Evolutionary conservation across 2,113 vertebrate species (phyloP), one percentile per base, ranked within the genome.

Genomic region (Scatophagus argus): DNA sequence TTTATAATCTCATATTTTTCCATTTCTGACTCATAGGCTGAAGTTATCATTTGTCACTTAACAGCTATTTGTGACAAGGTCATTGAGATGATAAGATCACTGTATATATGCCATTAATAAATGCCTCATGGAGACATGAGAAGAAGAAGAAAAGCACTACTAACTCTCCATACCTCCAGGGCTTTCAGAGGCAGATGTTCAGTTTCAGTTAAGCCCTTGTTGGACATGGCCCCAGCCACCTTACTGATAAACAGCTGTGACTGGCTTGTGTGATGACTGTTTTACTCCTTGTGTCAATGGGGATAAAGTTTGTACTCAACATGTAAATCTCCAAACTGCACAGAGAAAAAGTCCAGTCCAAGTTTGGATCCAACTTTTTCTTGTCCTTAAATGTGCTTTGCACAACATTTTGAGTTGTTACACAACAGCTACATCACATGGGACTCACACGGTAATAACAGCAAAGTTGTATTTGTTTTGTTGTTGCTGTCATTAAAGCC

Each of bases 221-320:
- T 84, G 70, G 83, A 86, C 39, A 31, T 23, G 14, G 9, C 38
- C 17, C 49, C 47, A 61, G 62, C 65, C 61, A 67, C 75, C 13
- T 73, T 44, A 31, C 58, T 66, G 72, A 88, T 88, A 72, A 84
- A 89, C 82, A 84, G 78, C 79, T 84, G 79, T 49, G 79, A 49
- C 60, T 78, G 69, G 66, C 69, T 67, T 4, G 9, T 83, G 71
- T n/a, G 56, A 69, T 81, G 83, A 81, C 69, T 79, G 61, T 84
- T 87, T 85, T 60, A 84, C 86, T 89, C 74, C 61, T 55, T 38
- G 72, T 85, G 80, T 89, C 75, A 79, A 38, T 68, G 56, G 47
- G 72, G 75, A 74, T 55, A 69, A 71, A 90, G 72, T 72, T 79
- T 86, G 67, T 70, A 82, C 56, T 86, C 51, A 54, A n/a, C 32